These are phyloP conservation scores for Arnoldichthys spilopterus DNA, from an alignment of 2,797 vertebrate species.

Conservation along the genomic window DNA sequence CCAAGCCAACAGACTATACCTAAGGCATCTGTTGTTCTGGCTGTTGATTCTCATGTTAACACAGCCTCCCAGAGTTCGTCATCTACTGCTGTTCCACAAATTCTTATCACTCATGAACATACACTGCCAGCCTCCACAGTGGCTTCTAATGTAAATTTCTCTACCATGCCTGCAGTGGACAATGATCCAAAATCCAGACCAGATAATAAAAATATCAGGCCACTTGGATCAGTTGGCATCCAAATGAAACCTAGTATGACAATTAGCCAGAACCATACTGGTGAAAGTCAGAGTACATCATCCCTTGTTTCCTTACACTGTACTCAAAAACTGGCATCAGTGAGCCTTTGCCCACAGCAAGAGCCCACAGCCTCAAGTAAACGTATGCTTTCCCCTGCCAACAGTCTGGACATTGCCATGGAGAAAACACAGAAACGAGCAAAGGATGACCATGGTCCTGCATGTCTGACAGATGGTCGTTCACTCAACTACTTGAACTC, in stretches of 20 bases:
- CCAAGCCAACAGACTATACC: constrained; percentile 71
- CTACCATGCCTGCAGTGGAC: constrained; percentile 69
- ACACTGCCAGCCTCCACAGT: constrained; percentile 70
- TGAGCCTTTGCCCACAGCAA: constrained; percentile 90
- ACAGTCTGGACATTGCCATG: constrained; percentile 99
- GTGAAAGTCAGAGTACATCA: constrained; percentile 69
- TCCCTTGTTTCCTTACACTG: constrained; percentile 75
- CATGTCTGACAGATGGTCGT: constrained; percentile 82
- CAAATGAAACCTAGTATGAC: constrained; percentile 63
- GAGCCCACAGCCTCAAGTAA: constrained; percentile 96
- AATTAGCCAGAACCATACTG: constrained; percentile 69
- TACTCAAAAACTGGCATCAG: constrained; percentile 84
- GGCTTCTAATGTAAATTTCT: constrained; percentile 73
- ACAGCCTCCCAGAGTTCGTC: constrained; percentile 78
- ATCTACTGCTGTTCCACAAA: constrained; percentile 85
- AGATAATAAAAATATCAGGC: constrained; percentile 75
- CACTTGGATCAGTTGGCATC: constrained; percentile 69
- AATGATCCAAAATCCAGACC: constrained; percentile 71
- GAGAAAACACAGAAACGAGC: constrained; percentile 98
- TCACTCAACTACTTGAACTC: constrained; percentile 78
- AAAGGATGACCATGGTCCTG: constrained; percentile 95
- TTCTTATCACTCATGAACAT: constrained; percentile 93
- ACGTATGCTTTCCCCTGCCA: constrained; percentile 97
- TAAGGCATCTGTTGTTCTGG: constrained; percentile 78
- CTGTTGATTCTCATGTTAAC: constrained; percentile 76